Base-by-base conservation (phyloP, 2,113 vertebrate genomes). In the Corvus hawaiiensis region DNA sequence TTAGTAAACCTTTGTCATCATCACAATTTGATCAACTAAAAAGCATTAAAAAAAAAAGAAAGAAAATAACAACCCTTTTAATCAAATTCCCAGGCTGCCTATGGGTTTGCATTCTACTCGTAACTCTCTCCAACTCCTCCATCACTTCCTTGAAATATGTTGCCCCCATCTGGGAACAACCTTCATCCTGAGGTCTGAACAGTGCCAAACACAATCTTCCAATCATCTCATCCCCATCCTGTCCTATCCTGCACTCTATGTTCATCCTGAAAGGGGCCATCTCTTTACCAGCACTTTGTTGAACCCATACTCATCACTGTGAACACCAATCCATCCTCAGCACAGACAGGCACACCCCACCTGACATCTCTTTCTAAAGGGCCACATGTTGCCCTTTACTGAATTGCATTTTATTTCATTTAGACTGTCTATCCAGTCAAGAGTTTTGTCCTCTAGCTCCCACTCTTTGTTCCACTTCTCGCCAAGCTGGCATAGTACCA, bases 61-160 rank as follows among this genome's bases (percentile, higher is more conserved):
- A 49, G 10, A 13, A 5, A 15, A 62, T 41, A 51, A 10, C 5
- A 30, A 55, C 4, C 4, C 9, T 68, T 88, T 58, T 13, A 24
- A 22, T 66, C 46, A 41, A 56, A 76, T 62, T 77, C 82, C 51
- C 51, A 69, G 37, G 3, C 52, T 51, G 26, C 18, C 23, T 63
- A 4, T 30, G n/a, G 7, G 16, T 48, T 92, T 81, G 11, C 33
- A 26, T 39, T 26, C 49, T 64, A 37, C 26, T 43, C 0, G 0
- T 20, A 41, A 61, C 18, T 59, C 41, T 43, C 24, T 77, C 7
- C 7, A 56, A 7, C 7, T 87, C 23, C 21, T 84, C 35, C 22
- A 43, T n/a, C 2, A 3, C 33, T 33, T 69, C 3, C 44, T 69
- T 84, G 54, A 81, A 84, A 54, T 14, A 11, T 24, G 13, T 59